These are phyloP conservation scores for Gymnopithys bicolor DNA, from an alignment of 2,797 vertebrate species.

Conservation along the genomic window DNA sequence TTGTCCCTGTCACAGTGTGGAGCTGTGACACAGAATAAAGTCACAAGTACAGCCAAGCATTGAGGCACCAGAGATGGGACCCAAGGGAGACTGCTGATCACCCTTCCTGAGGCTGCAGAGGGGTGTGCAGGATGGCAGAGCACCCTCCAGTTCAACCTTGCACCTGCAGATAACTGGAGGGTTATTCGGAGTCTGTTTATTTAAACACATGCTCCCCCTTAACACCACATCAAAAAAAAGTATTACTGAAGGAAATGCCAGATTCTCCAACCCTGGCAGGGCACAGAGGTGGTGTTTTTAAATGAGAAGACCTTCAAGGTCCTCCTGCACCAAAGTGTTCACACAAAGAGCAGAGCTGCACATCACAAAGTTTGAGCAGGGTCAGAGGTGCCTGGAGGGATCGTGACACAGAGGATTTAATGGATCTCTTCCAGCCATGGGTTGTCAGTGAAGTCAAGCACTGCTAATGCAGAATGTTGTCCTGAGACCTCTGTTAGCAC, in stretches of 20 bases:
- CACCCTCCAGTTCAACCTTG: background rate
- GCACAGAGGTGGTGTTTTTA: background rate
- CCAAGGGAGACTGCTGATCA: background rate
- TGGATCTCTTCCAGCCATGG: background rate
- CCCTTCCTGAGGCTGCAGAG: background rate
- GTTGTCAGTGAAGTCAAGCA: constrained; percentile 8
- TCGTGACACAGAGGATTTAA: background rate
- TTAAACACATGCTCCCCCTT: background rate
- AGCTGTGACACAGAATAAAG: background rate
- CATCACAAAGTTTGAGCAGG: background rate
- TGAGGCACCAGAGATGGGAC: background rate
- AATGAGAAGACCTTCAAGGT: background rate
- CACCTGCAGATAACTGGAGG: background rate
- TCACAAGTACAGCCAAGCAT: background rate
- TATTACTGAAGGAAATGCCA: background rate
- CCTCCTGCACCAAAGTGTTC: background rate
- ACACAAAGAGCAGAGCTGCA: background rate
- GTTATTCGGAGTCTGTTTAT: background rate
- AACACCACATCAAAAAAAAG: background rate
- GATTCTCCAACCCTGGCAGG: background rate
- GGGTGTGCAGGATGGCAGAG: background rate
- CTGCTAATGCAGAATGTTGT: background rate
- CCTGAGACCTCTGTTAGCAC: background rate
- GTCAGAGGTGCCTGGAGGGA: background rate
- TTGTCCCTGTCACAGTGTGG: background rate